Percentiles rank a stretch among this genome's conserved stretches.
These are phyloP conservation scores for Ferrisia virgata DNA, from an alignment of 2,888 invertebrate genomes.

Conservation along the genomic window DNA sequence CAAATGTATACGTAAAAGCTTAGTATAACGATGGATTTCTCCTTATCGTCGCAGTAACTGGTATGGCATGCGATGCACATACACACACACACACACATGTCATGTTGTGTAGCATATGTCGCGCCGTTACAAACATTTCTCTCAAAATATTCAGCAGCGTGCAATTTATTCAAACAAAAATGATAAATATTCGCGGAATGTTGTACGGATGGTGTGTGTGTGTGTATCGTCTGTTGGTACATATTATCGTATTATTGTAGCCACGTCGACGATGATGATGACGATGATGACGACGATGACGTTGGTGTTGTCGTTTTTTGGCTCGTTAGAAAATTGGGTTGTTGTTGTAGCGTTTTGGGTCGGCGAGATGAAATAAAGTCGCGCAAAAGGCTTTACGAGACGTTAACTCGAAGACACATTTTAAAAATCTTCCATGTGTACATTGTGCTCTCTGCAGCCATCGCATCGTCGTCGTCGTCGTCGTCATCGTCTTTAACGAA, in stretches of 20 bases:
- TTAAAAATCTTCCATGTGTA: neutral
- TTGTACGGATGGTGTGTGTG: neutral
- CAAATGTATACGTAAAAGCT: neutral
- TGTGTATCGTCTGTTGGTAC: neutral
- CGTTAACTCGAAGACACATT: slow-evolving; percentile 16
- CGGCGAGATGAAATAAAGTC: neutral
- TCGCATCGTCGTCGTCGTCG: too few relatives aligned
- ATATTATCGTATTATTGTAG: too few relatives aligned
- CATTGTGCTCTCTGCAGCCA: too few relatives aligned
- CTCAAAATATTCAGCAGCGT: neutral
- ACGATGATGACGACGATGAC: neutral
- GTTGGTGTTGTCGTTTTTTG: neutral
- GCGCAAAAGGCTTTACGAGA: neutral
- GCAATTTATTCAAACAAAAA: neutral
- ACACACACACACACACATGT: too few relatives aligned
- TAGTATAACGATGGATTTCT: neutral
- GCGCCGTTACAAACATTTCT: neutral
- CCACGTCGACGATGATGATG: too few relatives aligned
- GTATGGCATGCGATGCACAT: too few relatives aligned
- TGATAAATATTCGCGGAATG: neutral
- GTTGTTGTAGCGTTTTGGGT: neutral
- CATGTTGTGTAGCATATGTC: too few relatives aligned
- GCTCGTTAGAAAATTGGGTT: neutral
- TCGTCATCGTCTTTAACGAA: too few relatives aligned
- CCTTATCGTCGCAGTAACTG: too few relatives aligned